These are phyloP conservation scores for Cygnus buccinator DNA, from an alignment of 2,113 vertebrate genomes.

Conservation along the genomic window DNA sequence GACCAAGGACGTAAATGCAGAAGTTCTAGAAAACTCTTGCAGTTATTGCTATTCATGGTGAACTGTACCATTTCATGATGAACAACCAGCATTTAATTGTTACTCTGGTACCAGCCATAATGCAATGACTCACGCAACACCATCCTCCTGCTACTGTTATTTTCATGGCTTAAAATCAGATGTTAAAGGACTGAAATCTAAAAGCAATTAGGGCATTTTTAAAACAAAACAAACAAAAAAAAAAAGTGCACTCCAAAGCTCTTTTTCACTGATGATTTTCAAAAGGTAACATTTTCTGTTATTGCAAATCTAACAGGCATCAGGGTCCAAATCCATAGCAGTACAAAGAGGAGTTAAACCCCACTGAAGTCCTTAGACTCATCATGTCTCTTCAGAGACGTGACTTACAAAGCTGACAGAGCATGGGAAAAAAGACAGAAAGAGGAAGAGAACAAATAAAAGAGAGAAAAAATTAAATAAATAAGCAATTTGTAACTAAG, in stretches of 20 bases:
- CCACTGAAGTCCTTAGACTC: neutral
- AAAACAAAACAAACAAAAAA: neutral
- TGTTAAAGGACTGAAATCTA: neutral
- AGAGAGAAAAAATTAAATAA: neutral
- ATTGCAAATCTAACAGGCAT: neutral
- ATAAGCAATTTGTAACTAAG: neutral
- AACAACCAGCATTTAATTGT: neutral
- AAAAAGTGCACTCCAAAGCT: neutral
- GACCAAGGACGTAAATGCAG: neutral
- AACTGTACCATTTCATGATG: neutral
- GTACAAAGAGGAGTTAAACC: neutral
- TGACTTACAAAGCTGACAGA: neutral
- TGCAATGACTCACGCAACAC: neutral
- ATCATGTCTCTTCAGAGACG: neutral
- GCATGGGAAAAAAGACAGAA: neutral
- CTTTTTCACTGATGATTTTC: neutral
- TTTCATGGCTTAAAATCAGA: neutral
- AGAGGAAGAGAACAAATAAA: neutral
- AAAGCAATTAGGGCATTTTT: neutral
- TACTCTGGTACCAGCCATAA: neutral
- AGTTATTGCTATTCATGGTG: conserved; percentile 3
- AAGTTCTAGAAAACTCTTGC: neutral
- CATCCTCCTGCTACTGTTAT: neutral
- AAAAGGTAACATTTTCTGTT: neutral
- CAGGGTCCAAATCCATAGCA: neutral